phyloP scores from a whole-genome alignment of 2,888 invertebrate genomes.

The Trachelus troglodyta region DNA sequence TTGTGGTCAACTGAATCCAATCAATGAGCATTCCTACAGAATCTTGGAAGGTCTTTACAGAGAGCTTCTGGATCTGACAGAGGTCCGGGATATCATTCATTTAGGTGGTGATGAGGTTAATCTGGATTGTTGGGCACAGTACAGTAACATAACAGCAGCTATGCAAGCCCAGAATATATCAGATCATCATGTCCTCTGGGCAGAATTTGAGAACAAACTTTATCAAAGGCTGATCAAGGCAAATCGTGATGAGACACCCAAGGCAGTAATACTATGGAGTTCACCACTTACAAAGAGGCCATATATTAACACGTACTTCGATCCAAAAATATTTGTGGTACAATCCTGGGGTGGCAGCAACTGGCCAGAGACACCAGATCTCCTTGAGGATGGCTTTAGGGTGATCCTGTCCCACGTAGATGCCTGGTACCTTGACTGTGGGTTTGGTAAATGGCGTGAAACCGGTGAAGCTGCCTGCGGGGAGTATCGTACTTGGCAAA shows the following conservation, averaged over 20 bases:
- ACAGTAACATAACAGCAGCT: constrained; percentile 60
- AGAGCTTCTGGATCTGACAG: constrained; percentile 80
- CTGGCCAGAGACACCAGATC: constrained; percentile 83
- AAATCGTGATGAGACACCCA: constrained; percentile 70
- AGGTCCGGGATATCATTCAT: constrained; percentile 83
- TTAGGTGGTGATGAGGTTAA: constrained; percentile 88
- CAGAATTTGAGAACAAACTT: constrained; percentile 78
- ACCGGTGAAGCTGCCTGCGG: constrained; percentile 87
- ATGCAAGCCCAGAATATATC: constrained; percentile 78
- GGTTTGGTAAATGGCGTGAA: constrained; percentile 87
- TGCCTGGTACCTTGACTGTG: constrained; percentile 90
- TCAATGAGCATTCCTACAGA: constrained; percentile 81
- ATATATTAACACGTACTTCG: constrained; percentile 76
- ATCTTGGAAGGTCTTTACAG: constrained; percentile 80
- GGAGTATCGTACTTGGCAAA: constrained; percentile 89
- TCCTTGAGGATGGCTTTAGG: constrained; percentile 81
- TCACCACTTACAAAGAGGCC: constrained; percentile 81
- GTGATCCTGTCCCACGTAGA: constrained; percentile 87
- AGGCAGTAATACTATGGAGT: constrained; percentile 78
- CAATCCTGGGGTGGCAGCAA: constrained; percentile 86
- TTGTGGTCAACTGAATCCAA: constrained; percentile 87
- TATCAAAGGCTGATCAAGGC: constrained; percentile 73
- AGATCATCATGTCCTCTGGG: constrained; percentile 82
- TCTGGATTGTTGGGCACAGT: constrained; percentile 80
- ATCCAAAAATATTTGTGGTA: constrained; percentile 79